Evolutionary conservation across 2,113 vertebrate genomes (phyloP), one percentile per base, ranked within the genome.

Genomic region (Spea bombifrons): DNA sequence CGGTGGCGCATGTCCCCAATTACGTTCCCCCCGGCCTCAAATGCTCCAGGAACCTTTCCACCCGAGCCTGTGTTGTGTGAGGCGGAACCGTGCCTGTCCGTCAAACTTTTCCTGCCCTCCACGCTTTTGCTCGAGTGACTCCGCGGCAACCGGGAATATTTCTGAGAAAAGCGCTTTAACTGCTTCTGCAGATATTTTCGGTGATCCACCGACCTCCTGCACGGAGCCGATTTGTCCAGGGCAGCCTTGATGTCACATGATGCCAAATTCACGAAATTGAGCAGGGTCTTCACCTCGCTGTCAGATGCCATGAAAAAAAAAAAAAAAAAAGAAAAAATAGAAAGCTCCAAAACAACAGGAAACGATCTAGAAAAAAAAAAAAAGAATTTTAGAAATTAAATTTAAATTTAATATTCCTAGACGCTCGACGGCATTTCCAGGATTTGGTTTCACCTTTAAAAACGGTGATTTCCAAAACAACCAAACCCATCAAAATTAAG

Each of bases 231-330:
- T 86, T 98, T 97, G 85, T 99, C 97, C 89, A 99, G 85, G 65
- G 97, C 97, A 0, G 96, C 97, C 87, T 99, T 99, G 87, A 99
- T 99, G 87, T 99, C 97, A 0, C 97, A 99, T 69, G 97, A 99
- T 4, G 97, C 97, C 90, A 99, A 84, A 86, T 99, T 98, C 15
- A 99, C 97, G 3, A 99, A 99, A 88, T 98, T 99, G 75, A 99
- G 90, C 8, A 99, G 87, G 3, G 96, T 99, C 89, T 98, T 99
- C 65, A 99, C 97, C 63, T 99, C 97, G 8, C 94, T 98, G 92
- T 99, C 97, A 0, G 95, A 95, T 77, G 96, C 95, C 97, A 98
- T 98, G 74, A 86, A 66, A 16, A 66, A 66, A 44, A 3, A 64
- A 7, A 9, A 17, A n/a, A 16, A 3, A 4, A 17, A 64, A 7